Percentiles rank a stretch among this genome's conserved stretches.
phyloP scores from a whole-genome alignment of 2,797 vertebrate species.

The Allobates femoralis region DNA sequence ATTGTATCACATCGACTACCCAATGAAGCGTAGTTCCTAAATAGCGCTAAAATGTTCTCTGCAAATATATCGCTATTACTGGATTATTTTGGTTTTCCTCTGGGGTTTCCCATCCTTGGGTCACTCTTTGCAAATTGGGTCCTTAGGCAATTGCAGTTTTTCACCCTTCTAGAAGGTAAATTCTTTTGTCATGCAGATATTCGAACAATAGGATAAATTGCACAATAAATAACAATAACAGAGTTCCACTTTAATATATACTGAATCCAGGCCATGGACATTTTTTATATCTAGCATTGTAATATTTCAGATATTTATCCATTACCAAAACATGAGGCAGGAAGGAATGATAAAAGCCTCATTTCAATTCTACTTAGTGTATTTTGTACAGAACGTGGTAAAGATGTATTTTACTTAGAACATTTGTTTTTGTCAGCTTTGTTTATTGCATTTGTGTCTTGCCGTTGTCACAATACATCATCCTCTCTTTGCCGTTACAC shows the following conservation, averaged over 20 bases:
- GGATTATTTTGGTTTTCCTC: no score
- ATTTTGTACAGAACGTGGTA: not conserved
- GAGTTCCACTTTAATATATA: not conserved
- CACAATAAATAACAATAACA: not conserved
- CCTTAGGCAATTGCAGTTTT: no score
- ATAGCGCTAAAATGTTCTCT: no score
- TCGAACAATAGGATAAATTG: not conserved
- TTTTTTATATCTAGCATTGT: not conserved
- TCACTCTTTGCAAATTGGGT: no score
- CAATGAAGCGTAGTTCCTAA: no score
- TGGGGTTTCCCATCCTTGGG: no score
- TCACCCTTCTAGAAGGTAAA: no score
- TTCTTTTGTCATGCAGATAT: no score
- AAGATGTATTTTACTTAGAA: slow-evolving; percentile 46
- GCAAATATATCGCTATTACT: no score
- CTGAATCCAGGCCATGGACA: no score
- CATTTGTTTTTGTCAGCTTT: slow-evolving; percentile 53
- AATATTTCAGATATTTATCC: not conserved
- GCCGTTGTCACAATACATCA: slow-evolving; percentile 38
- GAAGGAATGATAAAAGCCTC: not conserved
- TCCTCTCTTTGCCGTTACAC: slow-evolving; percentile 23
- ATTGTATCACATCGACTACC: no score
- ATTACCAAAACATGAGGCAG: not conserved
- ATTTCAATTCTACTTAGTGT: slow-evolving; percentile 20
- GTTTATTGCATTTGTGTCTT: slow-evolving; percentile 44